phyloP scores from a whole-genome alignment of 1,140 invertebrate genomes.

The Cotesia vestalis region DNA sequence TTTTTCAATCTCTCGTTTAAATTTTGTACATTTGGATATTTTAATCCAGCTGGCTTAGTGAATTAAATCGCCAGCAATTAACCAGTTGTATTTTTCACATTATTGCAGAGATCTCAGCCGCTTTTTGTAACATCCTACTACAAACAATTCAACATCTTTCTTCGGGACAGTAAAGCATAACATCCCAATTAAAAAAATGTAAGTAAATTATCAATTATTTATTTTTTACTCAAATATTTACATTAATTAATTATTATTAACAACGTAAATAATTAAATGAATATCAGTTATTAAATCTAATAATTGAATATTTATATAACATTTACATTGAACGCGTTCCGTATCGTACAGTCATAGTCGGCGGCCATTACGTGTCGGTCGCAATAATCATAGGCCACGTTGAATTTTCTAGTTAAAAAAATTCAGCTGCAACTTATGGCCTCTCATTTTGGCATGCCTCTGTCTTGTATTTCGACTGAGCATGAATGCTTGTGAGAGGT shows the following conservation, averaged over 20 bases:
- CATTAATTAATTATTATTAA: too few species aligned
- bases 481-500: constrained; percentile 79
- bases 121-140: constrained; percentile 37
- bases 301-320: too few species aligned
- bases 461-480: constrained; percentile 69
- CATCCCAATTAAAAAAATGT: constrained; percentile 48
- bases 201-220: constrained; percentile 40
- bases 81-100: constrained; percentile 13
- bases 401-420: background rate
- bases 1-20: constrained; percentile 1
- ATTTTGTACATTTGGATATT: constrained; percentile 10
- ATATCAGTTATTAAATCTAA: too few species aligned
- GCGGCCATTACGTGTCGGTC: constrained; percentile 36
- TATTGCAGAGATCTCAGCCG: constrained; percentile 49
- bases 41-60: background rate
- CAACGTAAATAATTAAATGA: too few species aligned
- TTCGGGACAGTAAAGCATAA: constrained; percentile 46
- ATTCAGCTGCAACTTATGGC: constrained; percentile 45
- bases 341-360: background rate
- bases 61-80: background rate
- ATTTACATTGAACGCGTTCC: too few species aligned
- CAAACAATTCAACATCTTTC: constrained; percentile 29
- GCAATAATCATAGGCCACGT: constrained; percentile 34
- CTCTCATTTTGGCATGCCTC: constrained; percentile 79
- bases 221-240: too few species aligned